These are phyloP conservation scores for Beroe forskalii DNA, from an alignment of 37 sponge, comb jelly and placozoan genomes.

Conservation along the genomic window DNA sequence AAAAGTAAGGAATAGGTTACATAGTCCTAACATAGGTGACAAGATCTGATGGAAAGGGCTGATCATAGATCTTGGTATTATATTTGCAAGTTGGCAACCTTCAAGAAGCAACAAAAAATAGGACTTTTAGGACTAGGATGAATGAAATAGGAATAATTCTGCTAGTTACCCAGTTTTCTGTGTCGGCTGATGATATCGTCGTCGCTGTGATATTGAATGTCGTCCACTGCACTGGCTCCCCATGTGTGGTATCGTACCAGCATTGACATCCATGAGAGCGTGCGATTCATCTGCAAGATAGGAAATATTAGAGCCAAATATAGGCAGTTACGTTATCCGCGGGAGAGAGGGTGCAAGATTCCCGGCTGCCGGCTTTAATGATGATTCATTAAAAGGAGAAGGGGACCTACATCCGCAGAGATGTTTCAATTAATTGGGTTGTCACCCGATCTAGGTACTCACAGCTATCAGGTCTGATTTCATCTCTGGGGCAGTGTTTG, in stretches of 20 bases:
- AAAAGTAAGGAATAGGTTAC: too few species aligned
- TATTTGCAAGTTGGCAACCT: too few species aligned
- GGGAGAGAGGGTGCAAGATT: too few species aligned
- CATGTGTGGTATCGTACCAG: conserved; percentile 26
- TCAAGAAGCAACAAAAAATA: too few species aligned
- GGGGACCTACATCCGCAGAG: background rate
- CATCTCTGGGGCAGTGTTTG: background rate
- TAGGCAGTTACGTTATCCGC: too few species aligned
- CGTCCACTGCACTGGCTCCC: background rate
- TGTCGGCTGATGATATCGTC: background rate
- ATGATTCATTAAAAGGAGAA: too few species aligned
- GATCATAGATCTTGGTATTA: background rate
- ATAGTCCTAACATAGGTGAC: background rate
- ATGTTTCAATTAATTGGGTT: background rate
- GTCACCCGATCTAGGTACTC: too few species aligned
- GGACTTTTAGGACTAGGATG: too few species aligned
- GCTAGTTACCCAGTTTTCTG: background rate
- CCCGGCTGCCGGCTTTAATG: too few species aligned
- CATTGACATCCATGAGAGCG: conserved; percentile 45
- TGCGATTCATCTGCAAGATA: conserved; percentile 9
- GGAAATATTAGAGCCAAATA: too few species aligned
- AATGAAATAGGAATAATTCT: background rate
- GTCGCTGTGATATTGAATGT: conserved; percentile 4
- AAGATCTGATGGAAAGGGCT: background rate
- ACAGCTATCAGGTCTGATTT: conserved; percentile 24